These are phyloP conservation scores for Trilocha varians DNA, from an alignment of 2,888 invertebrate genomes.

Conservation along the genomic window DNA sequence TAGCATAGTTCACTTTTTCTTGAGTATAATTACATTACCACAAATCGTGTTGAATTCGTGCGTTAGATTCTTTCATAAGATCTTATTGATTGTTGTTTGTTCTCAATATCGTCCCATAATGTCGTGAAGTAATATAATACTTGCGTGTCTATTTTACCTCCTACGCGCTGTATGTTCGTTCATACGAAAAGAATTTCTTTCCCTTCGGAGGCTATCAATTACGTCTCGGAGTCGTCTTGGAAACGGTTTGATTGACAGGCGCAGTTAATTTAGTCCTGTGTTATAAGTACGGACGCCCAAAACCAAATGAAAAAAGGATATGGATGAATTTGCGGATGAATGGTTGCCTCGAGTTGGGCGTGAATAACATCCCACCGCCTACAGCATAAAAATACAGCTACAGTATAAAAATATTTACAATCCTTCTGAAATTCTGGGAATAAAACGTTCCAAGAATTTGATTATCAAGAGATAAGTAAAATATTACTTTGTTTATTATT, in stretches of 20 bases:
- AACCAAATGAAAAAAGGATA: slow-evolving; percentile 38
- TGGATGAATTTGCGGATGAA: slow-evolving; percentile 35
- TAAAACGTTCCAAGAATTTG: background rate
- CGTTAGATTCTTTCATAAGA: slow-evolving; percentile 9
- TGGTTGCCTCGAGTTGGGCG: slow-evolving; percentile 38
- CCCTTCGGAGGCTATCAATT: slow-evolving; percentile 46
- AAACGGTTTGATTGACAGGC: slow-evolving; percentile 52
- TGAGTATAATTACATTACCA: background rate
- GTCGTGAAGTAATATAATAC: slow-evolving; percentile 7
- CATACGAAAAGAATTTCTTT: slow-evolving; percentile 21
- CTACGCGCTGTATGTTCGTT: slow-evolving; percentile 11
- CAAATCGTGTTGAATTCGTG: background rate
- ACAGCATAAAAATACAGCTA: slow-evolving; percentile 30
- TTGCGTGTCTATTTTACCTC: slow-evolving; percentile 15
- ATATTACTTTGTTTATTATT: background rate
- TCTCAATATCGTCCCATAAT: slow-evolving; percentile 13
- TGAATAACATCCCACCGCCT: slow-evolving; percentile 31
- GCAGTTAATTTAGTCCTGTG: slow-evolving; percentile 37
- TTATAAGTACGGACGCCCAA: slow-evolving; percentile 26
- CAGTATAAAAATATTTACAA: background rate
- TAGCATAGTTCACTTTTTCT: no score
- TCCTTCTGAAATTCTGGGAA: background rate
- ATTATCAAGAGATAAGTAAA: background rate
- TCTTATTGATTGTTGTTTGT: slow-evolving; percentile 25
- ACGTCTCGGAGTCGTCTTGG: slow-evolving; percentile 40